These are phyloP conservation scores for Cheilinus undulatus DNA, from an alignment of 2,113 vertebrate species.

Conservation along the genomic window DNA sequence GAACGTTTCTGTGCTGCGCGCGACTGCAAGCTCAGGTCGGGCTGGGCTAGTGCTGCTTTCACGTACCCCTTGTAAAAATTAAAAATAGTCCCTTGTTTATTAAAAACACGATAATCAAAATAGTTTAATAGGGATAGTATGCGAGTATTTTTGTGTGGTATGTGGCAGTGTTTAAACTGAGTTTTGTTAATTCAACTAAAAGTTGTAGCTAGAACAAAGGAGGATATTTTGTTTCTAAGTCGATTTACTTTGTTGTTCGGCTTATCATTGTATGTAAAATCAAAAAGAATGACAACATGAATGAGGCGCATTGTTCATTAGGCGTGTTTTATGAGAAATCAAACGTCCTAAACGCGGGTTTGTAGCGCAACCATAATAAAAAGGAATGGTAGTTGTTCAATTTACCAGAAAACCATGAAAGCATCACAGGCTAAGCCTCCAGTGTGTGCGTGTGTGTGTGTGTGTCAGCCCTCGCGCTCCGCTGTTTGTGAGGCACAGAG, in stretches of 20 bases:
- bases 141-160: no score
- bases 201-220: no score
- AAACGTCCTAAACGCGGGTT: no score
- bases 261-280: no score
- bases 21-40: constrained; percentile 23
- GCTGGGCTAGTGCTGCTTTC: constrained; percentile 53
- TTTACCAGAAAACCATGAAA: constrained; percentile 30
- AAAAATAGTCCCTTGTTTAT: neutral
- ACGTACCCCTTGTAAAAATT: constrained; percentile 22
- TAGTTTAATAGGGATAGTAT: fast-evolving
- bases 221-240: no score
- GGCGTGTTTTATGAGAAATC: no score
- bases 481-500: constrained; percentile 82
- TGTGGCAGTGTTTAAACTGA: no score
- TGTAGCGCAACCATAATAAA: neutral
- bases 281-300: no score
- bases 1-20: constrained; percentile 20
- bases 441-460: constrained; percentile 35
- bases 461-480: constrained; percentile 27
- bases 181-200: no score
- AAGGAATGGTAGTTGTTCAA: fast-evolving
- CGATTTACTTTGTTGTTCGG: no score
- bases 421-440: constrained; percentile 43
- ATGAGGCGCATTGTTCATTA: no score
- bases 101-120: neutral